A percentile compares a stretch with the other conserved stretches of the same genome.
Evolutionary conservation across 2,797 vertebrate species (phyloP).

Genomic region (Microchirus variegatus): DNA sequence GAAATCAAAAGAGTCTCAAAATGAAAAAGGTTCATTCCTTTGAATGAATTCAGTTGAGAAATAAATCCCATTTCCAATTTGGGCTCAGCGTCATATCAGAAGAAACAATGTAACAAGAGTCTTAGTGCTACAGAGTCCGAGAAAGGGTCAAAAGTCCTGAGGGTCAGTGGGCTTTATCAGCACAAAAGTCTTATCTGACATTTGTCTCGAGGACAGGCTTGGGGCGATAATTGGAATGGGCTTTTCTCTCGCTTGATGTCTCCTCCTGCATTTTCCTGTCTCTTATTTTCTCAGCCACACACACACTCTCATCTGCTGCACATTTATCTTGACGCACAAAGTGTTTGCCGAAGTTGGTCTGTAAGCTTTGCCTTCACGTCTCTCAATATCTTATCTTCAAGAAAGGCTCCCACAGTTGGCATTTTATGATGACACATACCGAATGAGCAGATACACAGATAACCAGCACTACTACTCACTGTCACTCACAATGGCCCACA

Average conservation of each 20-base stretch:
- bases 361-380: slow-evolving; percentile 54
- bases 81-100: slow-evolving; percentile 39
- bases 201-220: slow-evolving; percentile 56
- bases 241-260: slow-evolving; percentile 40
- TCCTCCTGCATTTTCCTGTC: slow-evolving; percentile 19
- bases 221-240: slow-evolving; percentile 65
- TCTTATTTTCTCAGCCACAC: slow-evolving; percentile 9
- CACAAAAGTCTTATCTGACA: slow-evolving; percentile 67
- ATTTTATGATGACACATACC: slow-evolving; percentile 64
- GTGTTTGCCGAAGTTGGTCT: slow-evolving; percentile 48
- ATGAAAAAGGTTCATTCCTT: slow-evolving; percentile 36
- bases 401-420: slow-evolving; percentile 61
- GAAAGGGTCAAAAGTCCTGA: slow-evolving; percentile 57
- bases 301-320: slow-evolving; percentile 34
- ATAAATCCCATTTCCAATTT: slow-evolving; percentile 37
- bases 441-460: slow-evolving; percentile 43
- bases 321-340: slow-evolving; percentile 51
- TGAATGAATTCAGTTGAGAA: slow-evolving; percentile 40
- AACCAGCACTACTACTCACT: slow-evolving; percentile 53
- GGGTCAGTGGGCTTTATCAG: slow-evolving; percentile 65
- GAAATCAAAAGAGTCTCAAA: slow-evolving; percentile 5
- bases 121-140: slow-evolving; percentile 41
- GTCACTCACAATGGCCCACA: slow-evolving; percentile 65
- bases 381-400: slow-evolving; percentile 68
- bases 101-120: slow-evolving; percentile 46